These are phyloP conservation scores for Vireo griseus DNA, from an alignment of 2,797 vertebrate species.

Conservation along the genomic window DNA sequence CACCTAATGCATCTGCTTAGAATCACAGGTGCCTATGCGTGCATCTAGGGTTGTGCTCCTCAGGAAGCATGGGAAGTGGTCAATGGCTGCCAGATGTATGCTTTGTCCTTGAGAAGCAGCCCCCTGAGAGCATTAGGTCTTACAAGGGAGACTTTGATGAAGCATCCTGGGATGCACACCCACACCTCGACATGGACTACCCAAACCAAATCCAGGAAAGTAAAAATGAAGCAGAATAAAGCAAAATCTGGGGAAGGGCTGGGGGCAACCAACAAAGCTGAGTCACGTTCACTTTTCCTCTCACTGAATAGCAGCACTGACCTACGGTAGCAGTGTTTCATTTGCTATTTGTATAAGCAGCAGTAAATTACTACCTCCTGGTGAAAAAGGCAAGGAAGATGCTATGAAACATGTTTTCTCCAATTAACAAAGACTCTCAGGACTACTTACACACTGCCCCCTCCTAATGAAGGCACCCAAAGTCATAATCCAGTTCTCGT, in stretches of 20 bases:
- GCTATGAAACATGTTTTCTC: neutral
- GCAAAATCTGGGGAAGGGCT: neutral
- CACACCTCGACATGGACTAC: neutral
- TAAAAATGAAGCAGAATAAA: neutral
- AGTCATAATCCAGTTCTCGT: slow-evolving; percentile 6
- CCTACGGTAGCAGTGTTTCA: neutral
- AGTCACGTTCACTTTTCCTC: neutral
- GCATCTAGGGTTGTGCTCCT: rapidly evolving
- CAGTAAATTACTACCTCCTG: slow-evolving; percentile 9
- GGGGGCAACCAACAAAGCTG: neutral
- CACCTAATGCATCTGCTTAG: neutral
- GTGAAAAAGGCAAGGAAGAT: neutral
- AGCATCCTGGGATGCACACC: neutral
- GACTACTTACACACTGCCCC: neutral
- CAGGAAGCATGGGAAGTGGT: neutral
- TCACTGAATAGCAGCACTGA: neutral
- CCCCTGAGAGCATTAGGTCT: neutral
- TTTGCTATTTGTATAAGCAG: neutral
- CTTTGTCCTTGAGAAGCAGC: neutral
- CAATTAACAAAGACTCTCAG: slow-evolving; percentile 40
- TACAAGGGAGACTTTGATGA: neutral
- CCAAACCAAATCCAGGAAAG: neutral
- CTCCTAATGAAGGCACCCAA: slow-evolving; percentile 38
- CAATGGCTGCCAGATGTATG: neutral
- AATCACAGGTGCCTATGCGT: neutral